Conservation (phyloP, 2,113 vertebrate species). For the Phalacrocorax aristotelis region DNA sequence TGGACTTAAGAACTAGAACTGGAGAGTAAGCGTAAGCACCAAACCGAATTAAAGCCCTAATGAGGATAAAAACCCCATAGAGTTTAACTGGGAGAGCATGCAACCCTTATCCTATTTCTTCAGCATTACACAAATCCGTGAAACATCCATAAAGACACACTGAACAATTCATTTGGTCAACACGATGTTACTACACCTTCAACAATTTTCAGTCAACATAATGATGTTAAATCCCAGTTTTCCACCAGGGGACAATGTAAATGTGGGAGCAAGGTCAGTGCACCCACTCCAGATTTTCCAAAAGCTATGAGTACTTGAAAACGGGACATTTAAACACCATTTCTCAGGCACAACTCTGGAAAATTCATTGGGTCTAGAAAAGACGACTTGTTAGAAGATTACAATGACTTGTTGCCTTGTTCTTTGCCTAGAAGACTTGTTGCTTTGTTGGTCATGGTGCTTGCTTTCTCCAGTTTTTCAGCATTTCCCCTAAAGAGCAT, state of each 20-base stretch:
- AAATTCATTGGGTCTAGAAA: neutral
- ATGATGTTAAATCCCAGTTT: neutral
- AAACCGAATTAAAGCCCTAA: neutral
- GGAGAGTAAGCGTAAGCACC: neutral
- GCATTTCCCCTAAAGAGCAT: neutral
- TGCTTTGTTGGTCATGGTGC: neutral
- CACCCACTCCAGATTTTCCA: neutral
- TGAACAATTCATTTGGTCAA: neutral
- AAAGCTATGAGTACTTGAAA: neutral
- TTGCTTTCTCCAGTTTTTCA: neutral
- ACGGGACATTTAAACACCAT: neutral
- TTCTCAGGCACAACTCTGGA: neutral
- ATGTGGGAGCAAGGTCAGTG: rapidly evolving
- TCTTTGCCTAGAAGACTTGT: neutral
- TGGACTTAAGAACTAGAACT: neutral
- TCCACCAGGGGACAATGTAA: neutral
- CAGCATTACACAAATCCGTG: neutral
- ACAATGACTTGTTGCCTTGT: neutral
- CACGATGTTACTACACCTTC: neutral
- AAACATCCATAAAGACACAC: neutral
- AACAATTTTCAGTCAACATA: rapidly evolving
- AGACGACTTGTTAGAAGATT: neutral
- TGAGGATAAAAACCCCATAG: neutral
- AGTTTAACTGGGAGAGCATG: neutral
- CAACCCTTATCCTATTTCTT: neutral